Evolutionary conservation across 1,140 invertebrate species (phyloP).

Genomic region (Drosophila asahinai): DNA sequence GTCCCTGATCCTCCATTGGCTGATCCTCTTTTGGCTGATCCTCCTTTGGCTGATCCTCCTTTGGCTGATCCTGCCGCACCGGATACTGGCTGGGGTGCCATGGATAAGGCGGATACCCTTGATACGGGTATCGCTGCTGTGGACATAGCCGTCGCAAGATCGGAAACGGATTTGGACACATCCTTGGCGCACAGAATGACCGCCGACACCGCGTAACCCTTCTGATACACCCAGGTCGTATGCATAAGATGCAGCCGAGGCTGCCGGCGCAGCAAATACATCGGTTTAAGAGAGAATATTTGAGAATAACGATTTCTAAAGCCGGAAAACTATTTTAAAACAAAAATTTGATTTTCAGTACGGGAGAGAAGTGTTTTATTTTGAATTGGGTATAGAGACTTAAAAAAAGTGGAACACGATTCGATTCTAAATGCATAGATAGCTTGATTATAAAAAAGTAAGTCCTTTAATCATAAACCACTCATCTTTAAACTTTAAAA

Average conservation of each 20-base stretch:
- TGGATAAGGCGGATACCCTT: conserved; percentile 19
- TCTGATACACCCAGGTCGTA: neutral
- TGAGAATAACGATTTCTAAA: neutral
- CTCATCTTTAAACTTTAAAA: too few species aligned
- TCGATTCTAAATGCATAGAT: neutral
- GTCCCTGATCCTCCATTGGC: neutral
- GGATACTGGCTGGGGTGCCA: conserved; percentile 7
- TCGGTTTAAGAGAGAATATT: conserved; percentile 20
- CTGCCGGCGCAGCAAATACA: conserved; percentile 52
- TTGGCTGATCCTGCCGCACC: neutral
- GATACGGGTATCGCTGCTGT: neutral
- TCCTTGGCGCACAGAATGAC: neutral
- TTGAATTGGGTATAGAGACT: conserved; percentile 19
- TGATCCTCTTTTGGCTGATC: too few species aligned
- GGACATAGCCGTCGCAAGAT: conserved; percentile 23
- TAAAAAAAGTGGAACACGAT: neutral
- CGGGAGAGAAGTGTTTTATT: conserved; percentile 6
- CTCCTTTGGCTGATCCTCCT: neutral
- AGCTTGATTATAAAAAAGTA: neutral
- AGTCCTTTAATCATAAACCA: too few species aligned
- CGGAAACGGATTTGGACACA: conserved; percentile 33
- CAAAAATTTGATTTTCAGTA: neutral
- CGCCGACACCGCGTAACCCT: neutral
- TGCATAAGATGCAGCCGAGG: conserved; percentile 9
- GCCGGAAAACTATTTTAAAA: neutral